phyloP scores from a whole-genome alignment of 2,797 vertebrate genomes.

The Catamblyrhynchus diadema region DNA sequence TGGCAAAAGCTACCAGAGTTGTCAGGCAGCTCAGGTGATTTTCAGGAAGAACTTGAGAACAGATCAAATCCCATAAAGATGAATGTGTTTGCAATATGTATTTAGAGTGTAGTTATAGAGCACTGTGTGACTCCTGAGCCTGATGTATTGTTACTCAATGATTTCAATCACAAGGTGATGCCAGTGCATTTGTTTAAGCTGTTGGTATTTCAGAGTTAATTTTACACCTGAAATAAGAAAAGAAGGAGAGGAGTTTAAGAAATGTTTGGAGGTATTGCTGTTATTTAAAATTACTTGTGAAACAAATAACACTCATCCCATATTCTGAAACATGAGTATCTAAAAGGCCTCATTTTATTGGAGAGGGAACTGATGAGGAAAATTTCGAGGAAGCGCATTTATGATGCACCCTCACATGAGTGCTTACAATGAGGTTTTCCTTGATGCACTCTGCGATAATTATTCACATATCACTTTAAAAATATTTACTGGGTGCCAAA shows the following conservation, averaged over 20 bases:
- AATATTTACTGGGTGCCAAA: not conserved
- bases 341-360: not conserved
- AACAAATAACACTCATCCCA: not conserved
- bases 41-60: conserved; percentile 7
- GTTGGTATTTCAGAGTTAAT: conserved; percentile 48
- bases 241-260: conserved; percentile 15
- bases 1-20: not conserved
- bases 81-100: not conserved
- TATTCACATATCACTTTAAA: not conserved
- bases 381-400: not conserved
- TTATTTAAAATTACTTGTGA: not conserved
- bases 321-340: not conserved
- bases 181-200: conserved; percentile 22
- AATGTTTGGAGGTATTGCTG: not conserved
- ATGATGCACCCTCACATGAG: not conserved
- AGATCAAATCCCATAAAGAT: not conserved
- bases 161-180: conserved; percentile 39
- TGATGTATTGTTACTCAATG: conserved; percentile 5
- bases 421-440: not conserved
- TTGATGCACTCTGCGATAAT: not conserved
- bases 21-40: not conserved
- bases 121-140: not conserved
- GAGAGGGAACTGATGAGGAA: not conserved
- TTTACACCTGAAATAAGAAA: conserved; percentile 53
- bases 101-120: not conserved